Evolutionary conservation across 1,140 invertebrate genomes (phyloP).

Genomic region (Psilanteris sp.): DNA sequence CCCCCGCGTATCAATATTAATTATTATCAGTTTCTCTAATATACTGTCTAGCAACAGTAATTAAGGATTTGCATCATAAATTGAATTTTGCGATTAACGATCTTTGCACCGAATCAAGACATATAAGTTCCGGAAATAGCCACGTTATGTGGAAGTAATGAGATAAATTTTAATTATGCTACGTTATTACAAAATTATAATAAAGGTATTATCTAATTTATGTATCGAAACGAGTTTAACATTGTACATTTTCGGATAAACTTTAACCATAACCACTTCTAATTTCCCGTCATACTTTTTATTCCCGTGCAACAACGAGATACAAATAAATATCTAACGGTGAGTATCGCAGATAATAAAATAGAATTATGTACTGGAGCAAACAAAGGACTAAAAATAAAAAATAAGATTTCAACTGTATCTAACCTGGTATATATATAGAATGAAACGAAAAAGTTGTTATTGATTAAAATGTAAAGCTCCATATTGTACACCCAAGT

Average conservation of each 20-base stretch:
- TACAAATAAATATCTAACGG: too few relatives aligned
- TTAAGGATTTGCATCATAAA: conserved; percentile 68
- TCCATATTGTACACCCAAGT: conserved; percentile 65
- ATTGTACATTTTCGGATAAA: conserved; percentile 7
- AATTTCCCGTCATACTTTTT: too few relatives aligned
- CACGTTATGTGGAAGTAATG: conserved; percentile 31
- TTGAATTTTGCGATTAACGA: conserved; percentile 65
- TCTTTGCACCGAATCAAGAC: conserved; percentile 50
- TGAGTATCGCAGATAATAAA: too few relatives aligned
- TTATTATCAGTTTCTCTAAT: conserved; percentile 58
- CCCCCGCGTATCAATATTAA: conserved; percentile 66
- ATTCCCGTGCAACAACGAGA: too few relatives aligned
- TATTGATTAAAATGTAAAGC: conserved; percentile 74
- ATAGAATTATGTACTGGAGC: too few relatives aligned
- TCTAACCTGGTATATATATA: too few relatives aligned
- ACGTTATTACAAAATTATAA: conserved; percentile 50
- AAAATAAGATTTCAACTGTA: too few relatives aligned
- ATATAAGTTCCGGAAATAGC: conserved; percentile 33
- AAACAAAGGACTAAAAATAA: too few relatives aligned
- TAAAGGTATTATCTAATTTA: conserved; percentile 43
- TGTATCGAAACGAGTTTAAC: conserved; percentile 10
- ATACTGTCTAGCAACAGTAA: conserved; percentile 53
- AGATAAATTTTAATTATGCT: conserved; percentile 54
- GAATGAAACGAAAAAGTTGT: conserved; percentile 27
- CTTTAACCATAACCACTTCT: not conserved